Evolutionary conservation across 2,888 invertebrate genomes (phyloP).

Genomic region (Thymelicus acteon): DNA sequence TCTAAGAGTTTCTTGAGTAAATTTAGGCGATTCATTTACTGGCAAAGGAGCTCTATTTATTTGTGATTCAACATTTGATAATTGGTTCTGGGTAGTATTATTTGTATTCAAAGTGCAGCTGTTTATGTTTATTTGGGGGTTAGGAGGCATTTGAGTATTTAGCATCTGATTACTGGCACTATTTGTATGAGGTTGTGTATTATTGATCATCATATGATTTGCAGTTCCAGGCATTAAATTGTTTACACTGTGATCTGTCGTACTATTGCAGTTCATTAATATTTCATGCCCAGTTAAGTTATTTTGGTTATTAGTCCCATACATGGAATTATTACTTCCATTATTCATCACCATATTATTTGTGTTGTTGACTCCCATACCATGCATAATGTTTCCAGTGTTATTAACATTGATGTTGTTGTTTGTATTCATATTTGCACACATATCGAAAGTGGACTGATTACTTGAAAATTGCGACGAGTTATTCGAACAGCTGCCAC

Average conservation of each 20-base stretch:
- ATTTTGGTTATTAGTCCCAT: constrained; percentile 63
- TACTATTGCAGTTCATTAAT: constrained; percentile 74
- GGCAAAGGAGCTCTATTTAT: constrained; percentile 65
- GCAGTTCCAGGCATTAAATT: constrained; percentile 66
- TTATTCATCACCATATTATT: constrained; percentile 50
- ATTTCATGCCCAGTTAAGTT: constrained; percentile 72
- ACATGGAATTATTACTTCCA: constrained; percentile 66
- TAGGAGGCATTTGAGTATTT: constrained; percentile 61
- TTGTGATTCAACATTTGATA: constrained; percentile 67
- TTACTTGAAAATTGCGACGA: constrained; percentile 67
- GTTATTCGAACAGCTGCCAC: constrained; percentile 75
- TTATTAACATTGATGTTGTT: constrained; percentile 65
- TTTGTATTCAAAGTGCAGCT: constrained; percentile 72
- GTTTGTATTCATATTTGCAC: constrained; percentile 67
- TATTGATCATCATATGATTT: constrained; percentile 77
- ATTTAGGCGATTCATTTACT: constrained; percentile 71
- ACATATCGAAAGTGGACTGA: constrained; percentile 73
- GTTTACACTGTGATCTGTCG: constrained; percentile 69
- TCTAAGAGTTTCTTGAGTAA: constrained; percentile 68
- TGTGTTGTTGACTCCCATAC: constrained; percentile 67
- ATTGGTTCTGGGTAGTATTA: constrained; percentile 64
- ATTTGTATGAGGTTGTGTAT: constrained; percentile 63
- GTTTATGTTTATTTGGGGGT: constrained; percentile 72
- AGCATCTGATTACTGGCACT: constrained; percentile 70
- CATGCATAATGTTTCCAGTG: constrained; percentile 71